These are phyloP conservation scores for Andrena camellia DNA, from an alignment of 2,888 invertebrate genomes.

Conservation along the genomic window DNA sequence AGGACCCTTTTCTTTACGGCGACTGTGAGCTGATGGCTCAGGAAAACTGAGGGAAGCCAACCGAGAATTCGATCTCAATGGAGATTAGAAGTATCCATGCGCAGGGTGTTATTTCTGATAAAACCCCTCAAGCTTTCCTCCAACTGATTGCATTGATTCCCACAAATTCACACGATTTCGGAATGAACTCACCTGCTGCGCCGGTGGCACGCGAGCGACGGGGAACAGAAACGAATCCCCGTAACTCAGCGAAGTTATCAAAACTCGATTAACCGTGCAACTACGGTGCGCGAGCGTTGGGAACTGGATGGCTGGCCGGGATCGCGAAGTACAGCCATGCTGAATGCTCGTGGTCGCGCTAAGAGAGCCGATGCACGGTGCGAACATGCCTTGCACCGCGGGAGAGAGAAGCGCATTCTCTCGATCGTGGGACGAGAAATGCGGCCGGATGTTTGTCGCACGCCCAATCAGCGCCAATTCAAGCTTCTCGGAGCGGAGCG, in stretches of 20 bases:
- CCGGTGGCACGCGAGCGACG: too few species aligned
- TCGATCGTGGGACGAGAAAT: conserved; percentile 73
- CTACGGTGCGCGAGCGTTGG: neutral
- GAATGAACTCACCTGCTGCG: neutral
- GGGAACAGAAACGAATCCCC: too few species aligned
- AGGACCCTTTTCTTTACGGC: too few species aligned
- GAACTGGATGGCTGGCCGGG: neutral
- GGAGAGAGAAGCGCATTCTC: conserved; percentile 59
- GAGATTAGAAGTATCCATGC: neutral
- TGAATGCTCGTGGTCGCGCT: neutral
- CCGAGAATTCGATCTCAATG: neutral
- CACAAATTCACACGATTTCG: neutral
- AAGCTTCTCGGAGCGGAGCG: conserved; percentile 55
- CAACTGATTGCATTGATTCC: too few species aligned
- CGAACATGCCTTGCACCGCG: conserved; percentile 6
- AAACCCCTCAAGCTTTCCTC: neutral
- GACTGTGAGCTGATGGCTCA: too few species aligned
- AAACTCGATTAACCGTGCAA: neutral
- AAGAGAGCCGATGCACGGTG: conserved; percentile 1
- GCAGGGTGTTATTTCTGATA: neutral
- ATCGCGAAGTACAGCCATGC: neutral
- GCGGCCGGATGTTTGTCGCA: conserved; percentile 80
- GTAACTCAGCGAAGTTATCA: neutral
- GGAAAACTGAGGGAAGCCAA: neutral
- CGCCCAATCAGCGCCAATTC: conserved; percentile 80